Evolutionary conservation across 30 jellyfish, hydroid and myxozoan species (phyloP), one percentile per base, ranked within the genome.

Genomic region (Sanderia malayensis): DNA sequence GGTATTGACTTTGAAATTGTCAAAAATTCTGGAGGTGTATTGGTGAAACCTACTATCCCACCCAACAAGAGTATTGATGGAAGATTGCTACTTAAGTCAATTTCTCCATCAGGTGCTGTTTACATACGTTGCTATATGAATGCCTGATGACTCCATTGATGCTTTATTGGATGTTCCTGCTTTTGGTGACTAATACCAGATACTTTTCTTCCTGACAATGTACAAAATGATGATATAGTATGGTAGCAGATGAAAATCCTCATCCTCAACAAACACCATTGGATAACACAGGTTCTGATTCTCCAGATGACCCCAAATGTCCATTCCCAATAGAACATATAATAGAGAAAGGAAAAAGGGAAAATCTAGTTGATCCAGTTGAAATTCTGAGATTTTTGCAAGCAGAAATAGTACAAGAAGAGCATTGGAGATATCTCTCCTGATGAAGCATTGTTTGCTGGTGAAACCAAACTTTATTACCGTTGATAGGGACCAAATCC

Each of bases 171-270:
- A 41, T 6, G 55, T 41, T 41, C 55, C 55, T 41, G 55, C 55
- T 41, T 41, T 41, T 41, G 55, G 55, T 41, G 55, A 41, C 55
- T 6, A 41, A 41, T 15, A 41, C 8, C 55, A 6, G 55, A 41
- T 41, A 41, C 55, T 41, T 41, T 41, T 41, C 55, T 41, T 41
- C 55, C 55, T 41, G 55, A 41, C 8, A 41, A 41, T 41, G 8
- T 41, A 41, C 8, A 15, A 41, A 41, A 41, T 41, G 55, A 41
- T 41, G 55, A 41, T 41, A 15, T 41, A 41, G 55, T 41, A 15
- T 41, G 55, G 55, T 41, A 41, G 55, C 55, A 41, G 55, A 41
- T 41, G 55, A 41, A 41, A 41, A 41, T 41, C 55, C 55, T 41
- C 15, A n/a, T 41, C 15, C 15, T 41, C 15, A 41, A 41, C 11